Conservation (phyloP, 2,113 vertebrate genomes). For the Lepus americanus region DNA sequence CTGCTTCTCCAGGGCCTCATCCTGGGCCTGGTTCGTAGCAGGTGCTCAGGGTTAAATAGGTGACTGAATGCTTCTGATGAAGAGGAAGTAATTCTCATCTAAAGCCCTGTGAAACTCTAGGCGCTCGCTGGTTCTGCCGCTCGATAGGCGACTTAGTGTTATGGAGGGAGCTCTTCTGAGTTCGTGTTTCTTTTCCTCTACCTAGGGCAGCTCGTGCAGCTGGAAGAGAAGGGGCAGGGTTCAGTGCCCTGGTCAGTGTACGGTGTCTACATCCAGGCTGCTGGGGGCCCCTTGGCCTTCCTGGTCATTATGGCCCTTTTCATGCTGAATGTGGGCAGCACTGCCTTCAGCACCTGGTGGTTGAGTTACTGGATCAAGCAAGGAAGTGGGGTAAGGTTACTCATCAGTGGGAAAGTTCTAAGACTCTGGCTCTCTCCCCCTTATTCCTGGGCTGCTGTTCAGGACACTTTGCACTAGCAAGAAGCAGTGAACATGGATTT, state of each 20-base stretch:
- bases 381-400: conserved; percentile 94
- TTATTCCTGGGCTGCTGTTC: background rate
- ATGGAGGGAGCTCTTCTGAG: background rate
- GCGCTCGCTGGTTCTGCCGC: background rate
- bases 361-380: conserved; percentile 97
- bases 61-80: background rate
- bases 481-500: conserved; percentile 41
- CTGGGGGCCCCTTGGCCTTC: conserved; percentile 92
- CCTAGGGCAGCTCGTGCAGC: conserved; percentile 90
- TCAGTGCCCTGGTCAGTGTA: conserved; percentile 94
- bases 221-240: conserved; percentile 93
- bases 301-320: conserved; percentile 93
- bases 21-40: background rate
- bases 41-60: background rate
- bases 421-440: background rate
- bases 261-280: conserved; percentile 92
- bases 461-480: conserved; percentile 13
- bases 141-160: background rate
- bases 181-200: background rate
- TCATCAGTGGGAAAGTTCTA: background rate
- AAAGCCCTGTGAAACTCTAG: background rate
- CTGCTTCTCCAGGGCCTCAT: background rate
- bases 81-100: background rate
- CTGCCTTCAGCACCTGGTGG: conserved; percentile 97
- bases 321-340: conserved; percentile 94